phyloP scores from a whole-genome alignment of 53 echinoderm and acorn worm genomes.

The Antedon mediterranea region DNA sequence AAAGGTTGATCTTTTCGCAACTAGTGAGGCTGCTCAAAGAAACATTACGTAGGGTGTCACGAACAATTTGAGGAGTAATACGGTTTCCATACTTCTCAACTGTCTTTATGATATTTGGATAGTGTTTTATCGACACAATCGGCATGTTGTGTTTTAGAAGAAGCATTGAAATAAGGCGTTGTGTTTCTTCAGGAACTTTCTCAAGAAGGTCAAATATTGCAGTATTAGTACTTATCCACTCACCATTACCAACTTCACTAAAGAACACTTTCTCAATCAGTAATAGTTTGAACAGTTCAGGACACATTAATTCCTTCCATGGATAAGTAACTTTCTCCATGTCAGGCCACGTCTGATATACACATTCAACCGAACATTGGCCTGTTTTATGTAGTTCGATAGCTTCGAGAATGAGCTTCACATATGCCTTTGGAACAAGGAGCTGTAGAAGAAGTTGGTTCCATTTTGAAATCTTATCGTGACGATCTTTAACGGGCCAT shows the following conservation, averaged over 20 bases:
- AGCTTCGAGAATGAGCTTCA: conserved; percentile 23
- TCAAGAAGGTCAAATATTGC: too few relatives aligned
- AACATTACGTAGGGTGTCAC: conserved; percentile 12
- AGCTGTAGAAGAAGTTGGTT: conserved; percentile 41
- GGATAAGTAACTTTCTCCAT: background rate
- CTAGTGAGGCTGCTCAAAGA: conserved; percentile 1
- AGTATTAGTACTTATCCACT: too few relatives aligned
- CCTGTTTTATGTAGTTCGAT: background rate
- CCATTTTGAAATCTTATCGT: conserved; percentile 56
- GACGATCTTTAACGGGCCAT: conserved; percentile 43
- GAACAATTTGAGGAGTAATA: conserved; percentile 16
- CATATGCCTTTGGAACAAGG: conserved; percentile 45
- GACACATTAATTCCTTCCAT: conserved; percentile 36
- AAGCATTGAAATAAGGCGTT: too few relatives aligned
- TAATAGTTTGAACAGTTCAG: conserved; percentile 14
- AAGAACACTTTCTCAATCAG: conserved; percentile 23
- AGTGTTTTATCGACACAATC: too few relatives aligned
- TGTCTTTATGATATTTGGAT: too few relatives aligned
- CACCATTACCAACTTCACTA: conserved; percentile 16
- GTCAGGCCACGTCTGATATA: too few relatives aligned
- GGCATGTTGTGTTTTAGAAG: too few relatives aligned
- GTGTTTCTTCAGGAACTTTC: too few relatives aligned
- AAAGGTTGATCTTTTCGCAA: too few relatives aligned
- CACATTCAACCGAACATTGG: background rate
- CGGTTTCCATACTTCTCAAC: background rate